phyloP scores from a whole-genome alignment of 2,888 invertebrate genomes.

The Polyploca ridens region DNA sequence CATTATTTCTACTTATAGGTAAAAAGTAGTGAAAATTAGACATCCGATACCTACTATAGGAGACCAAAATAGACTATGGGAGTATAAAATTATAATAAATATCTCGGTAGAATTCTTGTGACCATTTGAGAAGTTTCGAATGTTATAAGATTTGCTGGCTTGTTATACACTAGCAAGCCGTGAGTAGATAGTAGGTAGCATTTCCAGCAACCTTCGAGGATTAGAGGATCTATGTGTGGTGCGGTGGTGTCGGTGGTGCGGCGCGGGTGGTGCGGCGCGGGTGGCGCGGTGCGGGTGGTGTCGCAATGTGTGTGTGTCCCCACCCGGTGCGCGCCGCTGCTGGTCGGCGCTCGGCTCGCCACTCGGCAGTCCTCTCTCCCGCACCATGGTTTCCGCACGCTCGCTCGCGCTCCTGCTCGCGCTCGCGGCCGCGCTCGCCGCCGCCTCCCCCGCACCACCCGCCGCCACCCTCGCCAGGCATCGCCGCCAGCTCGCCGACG shows the following conservation, averaged over 20 bases:
- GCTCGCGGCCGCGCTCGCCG: slow-evolving; percentile 43
- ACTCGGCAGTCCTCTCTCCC: slow-evolving; percentile 41
- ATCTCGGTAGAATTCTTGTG: too few relatives aligned
- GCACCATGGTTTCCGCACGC: slow-evolving; percentile 55
- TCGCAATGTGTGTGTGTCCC: neutral
- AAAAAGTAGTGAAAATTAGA: too few relatives aligned
- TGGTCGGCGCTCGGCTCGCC: slow-evolving; percentile 15
- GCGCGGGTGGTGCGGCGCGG: slow-evolving; percentile 8
- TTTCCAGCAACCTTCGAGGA: neutral
- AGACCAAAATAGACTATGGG: too few relatives aligned
- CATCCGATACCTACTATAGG: too few relatives aligned
- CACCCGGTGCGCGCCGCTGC: slow-evolving; percentile 1
- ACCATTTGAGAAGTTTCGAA: neutral
- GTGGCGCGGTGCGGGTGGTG: too few relatives aligned
- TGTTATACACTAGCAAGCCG: neutral
- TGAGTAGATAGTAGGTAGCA: neutral
- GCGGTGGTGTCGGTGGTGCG: slow-evolving; percentile 20
- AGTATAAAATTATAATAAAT: too few relatives aligned
- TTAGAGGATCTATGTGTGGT: slow-evolving; percentile 11
- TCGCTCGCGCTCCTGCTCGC: slow-evolving; percentile 45
- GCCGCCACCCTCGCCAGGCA: slow-evolving; percentile 42
- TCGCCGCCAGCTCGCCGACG: slow-evolving; percentile 71
- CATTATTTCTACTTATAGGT: too few relatives aligned
- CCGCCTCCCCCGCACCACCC: slow-evolving; percentile 44
- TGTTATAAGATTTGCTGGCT: neutral